phyloP scores from a whole-genome alignment of 2,113 vertebrate species.

The Sebastes schlegelii region DNA sequence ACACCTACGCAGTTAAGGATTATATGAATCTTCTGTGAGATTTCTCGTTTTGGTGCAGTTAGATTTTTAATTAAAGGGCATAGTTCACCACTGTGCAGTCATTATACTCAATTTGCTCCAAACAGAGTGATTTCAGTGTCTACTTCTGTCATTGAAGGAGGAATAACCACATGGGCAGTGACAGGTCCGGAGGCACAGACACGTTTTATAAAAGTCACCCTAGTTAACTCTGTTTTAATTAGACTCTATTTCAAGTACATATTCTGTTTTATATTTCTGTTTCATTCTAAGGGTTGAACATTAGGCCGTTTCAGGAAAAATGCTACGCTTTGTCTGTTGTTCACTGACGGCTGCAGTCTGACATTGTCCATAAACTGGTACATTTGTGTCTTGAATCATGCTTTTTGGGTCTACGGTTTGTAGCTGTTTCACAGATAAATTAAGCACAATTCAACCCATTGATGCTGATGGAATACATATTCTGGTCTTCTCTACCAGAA shows the following conservation, averaged over 20 bases:
- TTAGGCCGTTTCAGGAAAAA: neutral
- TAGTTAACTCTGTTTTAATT: neutral
- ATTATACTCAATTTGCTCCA: neutral
- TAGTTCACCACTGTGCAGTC: neutral
- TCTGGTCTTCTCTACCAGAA: neutral
- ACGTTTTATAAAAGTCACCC: neutral
- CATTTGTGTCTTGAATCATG: neutral
- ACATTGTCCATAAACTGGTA: neutral
- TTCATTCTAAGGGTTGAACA: neutral
- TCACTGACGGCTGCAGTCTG: neutral
- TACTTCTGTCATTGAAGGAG: neutral
- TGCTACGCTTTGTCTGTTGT: neutral
- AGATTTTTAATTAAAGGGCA: neutral
- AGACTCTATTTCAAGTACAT: neutral
- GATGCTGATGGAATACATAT: neutral
- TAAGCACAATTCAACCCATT: neutral
- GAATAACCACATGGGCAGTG: neutral
- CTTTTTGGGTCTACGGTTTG: neutral
- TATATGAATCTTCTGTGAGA: neutral
- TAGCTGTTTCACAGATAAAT: neutral
- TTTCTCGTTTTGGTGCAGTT: neutral
- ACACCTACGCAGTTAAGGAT: neutral
- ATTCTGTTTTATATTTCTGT: slow-evolving; percentile 9
- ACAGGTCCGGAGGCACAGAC: neutral
- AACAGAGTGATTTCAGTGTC: neutral